These are phyloP conservation scores for Enteromius radiatus DNA, from an alignment of 2,797 vertebrate genomes.

Conservation along the genomic window DNA sequence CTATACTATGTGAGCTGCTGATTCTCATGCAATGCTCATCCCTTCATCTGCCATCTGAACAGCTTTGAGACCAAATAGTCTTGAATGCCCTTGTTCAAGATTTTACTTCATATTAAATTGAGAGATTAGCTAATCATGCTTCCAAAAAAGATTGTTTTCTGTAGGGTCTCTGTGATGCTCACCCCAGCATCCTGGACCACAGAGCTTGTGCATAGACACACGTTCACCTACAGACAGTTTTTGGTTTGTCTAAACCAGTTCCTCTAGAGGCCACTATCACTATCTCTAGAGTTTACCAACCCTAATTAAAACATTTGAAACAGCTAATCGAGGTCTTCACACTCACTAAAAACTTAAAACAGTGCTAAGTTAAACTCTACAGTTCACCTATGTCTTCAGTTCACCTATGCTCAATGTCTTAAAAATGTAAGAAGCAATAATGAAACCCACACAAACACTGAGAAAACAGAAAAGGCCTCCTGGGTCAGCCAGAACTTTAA, in stretches of 20 bases:
- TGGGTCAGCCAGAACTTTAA: not conserved
- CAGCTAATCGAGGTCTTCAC: not conserved
- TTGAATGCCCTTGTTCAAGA: not conserved
- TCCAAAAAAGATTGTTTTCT: not conserved
- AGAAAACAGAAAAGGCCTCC: no score
- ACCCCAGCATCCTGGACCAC: not conserved
- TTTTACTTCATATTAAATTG: not conserved
- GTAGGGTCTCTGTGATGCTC: not conserved
- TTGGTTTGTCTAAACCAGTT: not conserved
- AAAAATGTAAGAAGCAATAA: not conserved
- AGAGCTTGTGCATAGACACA: not conserved
- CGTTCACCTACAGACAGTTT: not conserved
- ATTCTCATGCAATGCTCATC: not conserved
- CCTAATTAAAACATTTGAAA: not conserved
- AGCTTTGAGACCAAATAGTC: not conserved
- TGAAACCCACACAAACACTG: no score
- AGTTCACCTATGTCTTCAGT: not conserved
- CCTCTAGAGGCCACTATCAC: not conserved
- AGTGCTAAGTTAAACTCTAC: not conserved
- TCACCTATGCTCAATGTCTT: not conserved
- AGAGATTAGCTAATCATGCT: not conserved
- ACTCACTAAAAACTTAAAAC: not conserved
- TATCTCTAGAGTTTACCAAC: not conserved
- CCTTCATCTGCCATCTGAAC: not conserved
- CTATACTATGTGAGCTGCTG: conserved; percentile 2